Percentiles rank a stretch among this genome's conserved stretches.
phyloP scores from a whole-genome alignment of 2,888 invertebrate species.

The Caenorhabditis zanzibari region DNA sequence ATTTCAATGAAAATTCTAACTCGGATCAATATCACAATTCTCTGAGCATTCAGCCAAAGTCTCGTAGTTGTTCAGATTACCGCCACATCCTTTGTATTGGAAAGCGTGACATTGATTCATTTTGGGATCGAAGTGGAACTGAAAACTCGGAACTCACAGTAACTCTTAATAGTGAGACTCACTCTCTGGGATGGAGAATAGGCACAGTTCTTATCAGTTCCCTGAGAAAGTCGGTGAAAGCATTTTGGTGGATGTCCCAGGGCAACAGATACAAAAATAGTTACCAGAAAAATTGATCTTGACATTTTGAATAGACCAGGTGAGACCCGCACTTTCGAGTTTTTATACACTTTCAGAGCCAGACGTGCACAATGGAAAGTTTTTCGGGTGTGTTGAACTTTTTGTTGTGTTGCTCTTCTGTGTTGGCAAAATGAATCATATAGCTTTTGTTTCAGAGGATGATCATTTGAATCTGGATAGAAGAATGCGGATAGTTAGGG shows the following conservation, averaged over 20 bases:
- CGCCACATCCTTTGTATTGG: slow-evolving; percentile 42
- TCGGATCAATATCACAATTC: slow-evolving; percentile 24
- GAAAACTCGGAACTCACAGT: not conserved
- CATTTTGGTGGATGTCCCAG: slow-evolving; percentile 25
- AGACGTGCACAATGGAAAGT: slow-evolving; percentile 14
- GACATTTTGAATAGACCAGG: not conserved
- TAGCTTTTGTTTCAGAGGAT: not conserved
- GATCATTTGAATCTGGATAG: not conserved
- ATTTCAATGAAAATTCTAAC: slow-evolving; percentile 1
- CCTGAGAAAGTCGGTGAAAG: slow-evolving; percentile 12
- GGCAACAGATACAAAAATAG: not conserved
- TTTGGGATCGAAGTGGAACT: slow-evolving; percentile 48
- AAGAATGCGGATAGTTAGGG: too few relatives aligned
- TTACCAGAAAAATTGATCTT: not conserved
- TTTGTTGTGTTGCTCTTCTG: not conserved
- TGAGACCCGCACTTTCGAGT: not conserved
- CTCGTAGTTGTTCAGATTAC: slow-evolving; percentile 45
- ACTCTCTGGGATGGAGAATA: slow-evolving; percentile 29
- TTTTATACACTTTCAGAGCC: slow-evolving; percentile 9
- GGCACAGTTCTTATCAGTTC: slow-evolving; percentile 7
- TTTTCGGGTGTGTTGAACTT: not conserved
- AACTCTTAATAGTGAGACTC: not conserved
- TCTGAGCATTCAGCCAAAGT: slow-evolving; percentile 21
- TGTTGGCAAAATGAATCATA: slow-evolving; percentile 19
- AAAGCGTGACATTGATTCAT: slow-evolving; percentile 47